Evolutionary conservation across 1,140 invertebrate genomes (phyloP), one percentile per base, ranked within the genome.

Genomic region (Heliconius nattereri): DNA sequence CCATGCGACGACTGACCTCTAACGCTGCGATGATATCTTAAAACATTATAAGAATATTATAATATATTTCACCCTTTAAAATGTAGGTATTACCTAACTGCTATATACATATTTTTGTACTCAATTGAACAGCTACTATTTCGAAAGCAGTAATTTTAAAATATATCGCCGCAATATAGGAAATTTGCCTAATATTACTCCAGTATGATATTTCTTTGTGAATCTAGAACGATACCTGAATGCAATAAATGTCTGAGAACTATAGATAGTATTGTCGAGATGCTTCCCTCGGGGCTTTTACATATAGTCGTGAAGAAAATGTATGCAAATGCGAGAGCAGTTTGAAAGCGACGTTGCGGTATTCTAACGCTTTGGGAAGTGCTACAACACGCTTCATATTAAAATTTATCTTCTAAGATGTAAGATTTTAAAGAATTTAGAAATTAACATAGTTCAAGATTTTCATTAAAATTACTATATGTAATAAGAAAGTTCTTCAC

Each of bases 311-410:
- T 54, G 49, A 80, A 80, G 66, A 76, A 80, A 80, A 80, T 80
- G 66, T 71, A 80, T 80, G 78, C 74, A 76, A 80, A 80, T 80
- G 78, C 70, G 32, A 60, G 49, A 71, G 52, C 78, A 80, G 49
- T 76, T 80, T 71, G 32, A 79, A 37, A 80, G 73, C 66, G 40
- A 52, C 60, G 29, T 70, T 76, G 78, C 45, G 78, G 73, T 75
- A 79, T 79, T 78, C 57, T 23, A 66, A 29, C 26, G 60, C 26
- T 19, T 66, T 26, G 26, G 3, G 23, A 66, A n/a, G 26, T 29
- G 23, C 29, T 29, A 7, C 9, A 26, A 66, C n/a, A 66, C 13
- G 60, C 11, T 66, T 13, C 23, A 66, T 66, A 29, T 26, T 26
- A 29, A 26, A 13, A 66, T 66, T 66, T 26, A 29, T 29, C 29